Evolutionary conservation across 2,888 invertebrate genomes (phyloP), one percentile per base, ranked within the genome.

Genomic region (Bombylius major): DNA sequence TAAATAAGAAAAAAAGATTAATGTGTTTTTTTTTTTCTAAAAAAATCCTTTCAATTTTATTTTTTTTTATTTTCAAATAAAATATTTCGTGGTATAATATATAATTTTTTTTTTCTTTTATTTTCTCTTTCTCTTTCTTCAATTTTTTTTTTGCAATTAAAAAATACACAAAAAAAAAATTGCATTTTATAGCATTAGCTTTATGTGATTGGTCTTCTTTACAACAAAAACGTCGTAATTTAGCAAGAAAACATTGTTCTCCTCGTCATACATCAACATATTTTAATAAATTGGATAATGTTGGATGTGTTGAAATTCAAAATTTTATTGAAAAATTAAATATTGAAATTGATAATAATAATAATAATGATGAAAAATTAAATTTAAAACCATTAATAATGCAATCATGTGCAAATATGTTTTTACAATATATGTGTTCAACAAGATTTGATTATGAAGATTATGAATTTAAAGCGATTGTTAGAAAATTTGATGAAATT

Each of bases 121-220:
- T 45, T 45, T 14, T 45, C 12, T 11, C n/a, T 7, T 1, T 45
- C n/a, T 7, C n/a, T 45, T 9, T 23, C 23, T 23, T 23, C 23
- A 23, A 23, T 59, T 63, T 23, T 23, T 23, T 59, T 63, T 23
- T 23, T 23, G 23, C 23, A 23, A 23, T 23, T 23, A 23, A 23
- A 23, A 23, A 23, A 23, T 3, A 23, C 1, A 23, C 23, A 23
- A 23, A 23, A 1, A 23, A 23, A 23, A 23, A 23, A 23, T 23
- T 23, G 23, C 23, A 23, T 23, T 72, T 78, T 78, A 39, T 80
- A 91, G 91, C 91, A 58, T 75, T 91, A 63, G 91, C 91, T 0
- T 79, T 92, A 32, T 91, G 91, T 72, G 89, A 91, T 69, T 91
- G 90, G 90, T 90, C 90, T 0, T 82, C 82, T 58, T 78, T 91